Base-by-base conservation (phyloP, 2,797 vertebrate species). In the Tinamus major region DNA sequence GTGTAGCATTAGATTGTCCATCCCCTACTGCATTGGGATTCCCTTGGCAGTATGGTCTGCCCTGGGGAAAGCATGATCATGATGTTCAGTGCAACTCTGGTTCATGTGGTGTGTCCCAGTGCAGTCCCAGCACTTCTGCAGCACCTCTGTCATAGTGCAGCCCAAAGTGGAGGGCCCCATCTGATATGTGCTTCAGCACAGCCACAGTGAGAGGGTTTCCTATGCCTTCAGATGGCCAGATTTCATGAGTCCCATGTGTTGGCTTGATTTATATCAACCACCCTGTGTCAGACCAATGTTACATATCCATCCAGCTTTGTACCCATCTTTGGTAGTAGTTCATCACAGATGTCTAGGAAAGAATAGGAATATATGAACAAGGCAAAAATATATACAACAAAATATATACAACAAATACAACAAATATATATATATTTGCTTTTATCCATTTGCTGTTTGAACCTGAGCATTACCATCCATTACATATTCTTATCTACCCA, bases 271-370 rank as follows among this genome's bases (percentile, higher is more conserved):
- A 33, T 7, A 79, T 41, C 27, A 53, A 13, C 39, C 58, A 15
- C 17, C 11, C 11, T 24, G 1, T 33, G 35, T 33, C 76, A 67
- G 72, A n/a, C 31, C 27, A 51, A 0, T 7, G 26, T 24, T 21
- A 37, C 13, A 8, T 13, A 33, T 29, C 23, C 53, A 2, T 37
- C 14, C 46, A 0, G 0, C 37, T 63, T 48, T 20, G 2, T 35
- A 21, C 33, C 48, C 26, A 31, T n/a, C 33, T 62, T 35, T 27
- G n/a, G 31, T 26, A 11, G n/a, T 9, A 78, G 65, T 18, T n/a
- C 87, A 1, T 6, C 23, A 8, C 7, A 68, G 27, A 44, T 14
- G 5, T 39, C 49, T 49, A 55, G 41, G n/a, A 91, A 70, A 21
- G 29, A 83, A 13, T 44, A 29, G 2, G 4, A 7, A 13, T 9